Evolutionary conservation across 2,797 vertebrate genomes (phyloP), one percentile per base, ranked within the genome.

Genomic region (Tokudaia tokunoshimensis): DNA sequence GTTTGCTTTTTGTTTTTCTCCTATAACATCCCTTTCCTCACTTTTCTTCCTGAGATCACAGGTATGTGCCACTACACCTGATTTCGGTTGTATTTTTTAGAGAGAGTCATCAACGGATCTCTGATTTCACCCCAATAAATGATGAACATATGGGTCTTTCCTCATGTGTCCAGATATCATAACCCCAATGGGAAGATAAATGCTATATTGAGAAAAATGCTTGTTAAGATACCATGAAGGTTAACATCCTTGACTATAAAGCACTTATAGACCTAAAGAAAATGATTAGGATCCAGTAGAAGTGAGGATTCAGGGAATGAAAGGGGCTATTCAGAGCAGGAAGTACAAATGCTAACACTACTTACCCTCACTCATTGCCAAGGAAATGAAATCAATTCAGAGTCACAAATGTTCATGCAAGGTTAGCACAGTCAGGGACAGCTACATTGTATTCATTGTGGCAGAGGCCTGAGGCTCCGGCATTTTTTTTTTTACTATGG

Each of bases 161-260:
- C 59, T 19, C n/a, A 52, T 78, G 74, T 89, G 24, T 91, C n/a
- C 92, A 89, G 79, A 87, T 94, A 44, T 57, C 6, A 61, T 44
- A 91, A 89, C 83, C 50, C 63, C 79, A 96, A 76, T 44, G 74
- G 29, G 76, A 92, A 96, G 79, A 24, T 67, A 79, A 87, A 52
- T 88, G 59, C 14, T 57, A 47, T 50, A 34, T 67, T 79, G 72
- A 94, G 89, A 88, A 95, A 83, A 78, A 63, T 72, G 65, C 65
- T 84, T 92, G 26, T 81, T 83, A 94, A 0, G 3, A 22, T 85
- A 29, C 67, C 34, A 85, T 75, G 70, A 92, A 89, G 24, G 79
- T 86, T 92, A 89, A 79, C 47, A n/a, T 61, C 67, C 6, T 50
- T 37, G 76, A 94, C 94, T 96, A 37, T 47, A 61, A 94, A 92